Conservation (phyloP, 2,113 vertebrate genomes). For the Pleuronectes platessa region DNA sequence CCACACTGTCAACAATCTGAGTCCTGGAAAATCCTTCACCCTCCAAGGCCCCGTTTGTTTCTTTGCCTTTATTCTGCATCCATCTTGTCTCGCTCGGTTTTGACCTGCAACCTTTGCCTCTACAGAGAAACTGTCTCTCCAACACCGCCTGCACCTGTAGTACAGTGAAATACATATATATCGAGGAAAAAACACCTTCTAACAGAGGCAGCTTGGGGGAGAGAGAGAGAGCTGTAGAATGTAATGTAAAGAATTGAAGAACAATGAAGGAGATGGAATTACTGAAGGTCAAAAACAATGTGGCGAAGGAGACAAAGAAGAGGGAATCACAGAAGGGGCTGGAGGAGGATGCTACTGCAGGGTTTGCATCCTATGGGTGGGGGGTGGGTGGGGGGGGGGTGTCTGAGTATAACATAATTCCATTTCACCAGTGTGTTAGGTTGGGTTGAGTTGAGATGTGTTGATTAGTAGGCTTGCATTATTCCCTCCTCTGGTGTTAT, state of each 20-base stretch:
- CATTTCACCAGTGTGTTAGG: too few relatives aligned
- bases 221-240: not conserved
- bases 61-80: conserved; percentile 28
- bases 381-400: too few relatives aligned
- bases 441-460: too few relatives aligned
- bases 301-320: not conserved
- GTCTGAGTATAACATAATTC: too few relatives aligned
- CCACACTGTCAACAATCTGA: conserved; percentile 41
- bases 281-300: not conserved
- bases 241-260: conserved; percentile 12
- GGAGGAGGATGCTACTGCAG: not conserved
- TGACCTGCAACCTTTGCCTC: conserved; percentile 22
- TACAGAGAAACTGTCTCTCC: conserved; percentile 10
- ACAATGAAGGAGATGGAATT: conserved; percentile 4
- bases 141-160: not conserved
- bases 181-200: not conserved
- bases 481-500: too few relatives aligned
- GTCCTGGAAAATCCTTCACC: conserved; percentile 55
- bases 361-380: not conserved
- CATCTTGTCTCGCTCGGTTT: not conserved
- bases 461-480: too few relatives aligned
- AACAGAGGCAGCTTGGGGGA: not conserved
- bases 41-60: conserved; percentile 45
- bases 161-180: not conserved
- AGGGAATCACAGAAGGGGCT: not conserved